A percentile compares a stretch with the other conserved stretches of the same genome.
Conservation (phyloP, 2,797 vertebrate genomes). For the Anniella stebbinsi region DNA sequence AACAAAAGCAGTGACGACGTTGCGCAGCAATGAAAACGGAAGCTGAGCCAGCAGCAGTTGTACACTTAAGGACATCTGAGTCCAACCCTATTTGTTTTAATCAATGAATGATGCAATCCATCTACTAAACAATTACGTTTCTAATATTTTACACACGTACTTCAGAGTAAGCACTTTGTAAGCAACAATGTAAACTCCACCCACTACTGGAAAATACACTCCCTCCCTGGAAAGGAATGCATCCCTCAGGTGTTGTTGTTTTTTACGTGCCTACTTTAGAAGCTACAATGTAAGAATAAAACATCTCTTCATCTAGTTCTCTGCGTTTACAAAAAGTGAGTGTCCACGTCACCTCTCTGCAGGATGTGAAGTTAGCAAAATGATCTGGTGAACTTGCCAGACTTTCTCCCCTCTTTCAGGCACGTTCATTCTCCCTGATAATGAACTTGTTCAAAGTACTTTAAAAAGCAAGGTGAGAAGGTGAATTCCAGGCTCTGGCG, state of each 20-base stretch:
- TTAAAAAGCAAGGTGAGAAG: neutral
- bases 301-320: neutral
- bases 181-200: no score
- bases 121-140: neutral
- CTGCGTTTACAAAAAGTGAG: neutral
- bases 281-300: neutral
- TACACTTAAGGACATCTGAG: neutral
- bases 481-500: slow-evolving; percentile 4
- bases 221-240: no score
- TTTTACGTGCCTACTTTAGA: neutral
- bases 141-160: no score
- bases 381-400: neutral
- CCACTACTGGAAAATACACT: no score
- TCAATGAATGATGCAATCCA: neutral
- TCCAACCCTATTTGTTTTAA: neutral
- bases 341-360: neutral
- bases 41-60: neutral
- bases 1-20: neutral
- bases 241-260: no score
- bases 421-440: neutral
- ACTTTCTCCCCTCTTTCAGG: neutral
- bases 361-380: slow-evolving; percentile 10
- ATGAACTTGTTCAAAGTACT: neutral
- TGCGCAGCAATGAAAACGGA: slow-evolving; percentile 1
- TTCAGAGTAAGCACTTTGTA: no score